phyloP scores from a whole-genome alignment of 2,797 vertebrate species.

The Mormyrops attenuatus region DNA sequence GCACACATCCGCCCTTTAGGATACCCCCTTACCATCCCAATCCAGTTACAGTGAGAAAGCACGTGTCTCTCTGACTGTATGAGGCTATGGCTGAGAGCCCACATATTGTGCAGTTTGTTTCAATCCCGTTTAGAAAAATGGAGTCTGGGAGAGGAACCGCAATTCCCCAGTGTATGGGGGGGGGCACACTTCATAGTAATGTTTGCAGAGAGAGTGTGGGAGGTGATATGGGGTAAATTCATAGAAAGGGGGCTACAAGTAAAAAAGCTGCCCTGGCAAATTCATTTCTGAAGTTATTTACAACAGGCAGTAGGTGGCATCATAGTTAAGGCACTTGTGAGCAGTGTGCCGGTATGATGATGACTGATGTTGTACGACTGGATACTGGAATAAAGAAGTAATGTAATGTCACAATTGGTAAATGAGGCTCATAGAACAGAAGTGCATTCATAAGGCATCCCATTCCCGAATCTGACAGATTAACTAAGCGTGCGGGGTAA shows the following conservation, averaged over 20 bases:
- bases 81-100: neutral
- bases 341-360: neutral
- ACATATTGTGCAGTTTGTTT: neutral
- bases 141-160: neutral
- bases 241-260: neutral
- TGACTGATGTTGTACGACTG: neutral
- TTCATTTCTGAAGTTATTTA: neutral
- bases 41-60: neutral
- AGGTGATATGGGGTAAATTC: neutral
- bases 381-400: neutral
- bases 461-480: neutral
- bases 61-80: slow-evolving; percentile 12
- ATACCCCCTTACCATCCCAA: neutral
- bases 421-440: neutral
- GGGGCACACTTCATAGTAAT: neutral
- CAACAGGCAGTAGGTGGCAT: neutral
- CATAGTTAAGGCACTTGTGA: neutral
- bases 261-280: neutral
- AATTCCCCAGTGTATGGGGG: neutral
- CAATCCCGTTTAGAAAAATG: neutral
- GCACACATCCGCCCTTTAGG: neutral
- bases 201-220: neutral
- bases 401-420: neutral
- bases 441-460: neutral
- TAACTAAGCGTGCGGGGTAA: neutral